phyloP scores from a whole-genome alignment of 2,113 vertebrate species.

The Atherinomorus stipes region DNA sequence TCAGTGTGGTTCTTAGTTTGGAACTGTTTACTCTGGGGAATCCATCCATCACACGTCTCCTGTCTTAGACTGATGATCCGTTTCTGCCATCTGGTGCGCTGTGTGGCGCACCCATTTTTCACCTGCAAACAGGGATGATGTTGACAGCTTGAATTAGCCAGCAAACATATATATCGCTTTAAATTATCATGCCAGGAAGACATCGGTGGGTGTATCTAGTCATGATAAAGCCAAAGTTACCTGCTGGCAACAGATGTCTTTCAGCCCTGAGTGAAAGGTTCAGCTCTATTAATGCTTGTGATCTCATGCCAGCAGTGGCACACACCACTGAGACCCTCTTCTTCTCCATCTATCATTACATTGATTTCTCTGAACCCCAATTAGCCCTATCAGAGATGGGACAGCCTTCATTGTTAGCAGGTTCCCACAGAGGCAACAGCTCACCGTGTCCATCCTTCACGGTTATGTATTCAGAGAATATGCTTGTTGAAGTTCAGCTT shows the following conservation, averaged over 20 bases:
- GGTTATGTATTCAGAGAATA: conserved; percentile 35
- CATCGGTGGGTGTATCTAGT: conserved; percentile 74
- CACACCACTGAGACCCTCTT: conserved; percentile 65
- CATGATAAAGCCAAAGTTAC: conserved; percentile 75
- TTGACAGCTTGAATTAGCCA: conserved; percentile 80
- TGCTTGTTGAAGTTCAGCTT: conserved; percentile 46
- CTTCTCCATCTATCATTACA: conserved; percentile 73
- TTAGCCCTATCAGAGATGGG: conserved; percentile 70
- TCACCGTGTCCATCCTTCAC: conserved; percentile 51
- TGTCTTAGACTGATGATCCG: conserved; percentile 79
- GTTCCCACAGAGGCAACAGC: conserved; percentile 54
- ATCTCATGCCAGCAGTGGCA: conserved; percentile 75
- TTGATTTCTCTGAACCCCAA: conserved; percentile 76
- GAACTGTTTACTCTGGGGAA: conserved; percentile 73
- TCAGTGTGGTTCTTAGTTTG: conserved; percentile 69
- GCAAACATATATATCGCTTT: conserved; percentile 80
- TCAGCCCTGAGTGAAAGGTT: conserved; percentile 76
- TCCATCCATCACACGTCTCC: conserved; percentile 79
- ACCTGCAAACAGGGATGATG: conserved; percentile 78
- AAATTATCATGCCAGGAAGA: conserved; percentile 75
- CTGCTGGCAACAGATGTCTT: conserved; percentile 85
- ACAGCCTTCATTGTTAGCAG: conserved; percentile 65
- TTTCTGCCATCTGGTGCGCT: conserved; percentile 82
- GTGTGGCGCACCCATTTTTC: conserved; percentile 81
- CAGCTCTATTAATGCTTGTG: conserved; percentile 77